Evolutionary conservation across 2,113 vertebrate species (phyloP).

Genomic region (Orycteropus afer): DNA sequence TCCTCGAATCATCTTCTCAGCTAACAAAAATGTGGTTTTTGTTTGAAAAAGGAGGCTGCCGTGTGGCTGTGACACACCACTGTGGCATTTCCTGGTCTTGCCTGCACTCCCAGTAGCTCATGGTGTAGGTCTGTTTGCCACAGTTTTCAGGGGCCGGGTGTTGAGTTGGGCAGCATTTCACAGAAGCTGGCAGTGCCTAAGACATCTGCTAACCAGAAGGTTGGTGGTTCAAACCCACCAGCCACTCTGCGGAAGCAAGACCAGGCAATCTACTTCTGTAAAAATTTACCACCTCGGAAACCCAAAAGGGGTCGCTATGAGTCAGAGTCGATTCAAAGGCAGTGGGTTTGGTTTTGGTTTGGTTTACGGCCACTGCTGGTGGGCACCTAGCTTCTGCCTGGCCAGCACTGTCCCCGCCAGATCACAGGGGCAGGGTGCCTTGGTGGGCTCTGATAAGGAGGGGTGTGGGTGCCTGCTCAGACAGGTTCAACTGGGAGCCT

Average conservation of each 20-base stretch:
- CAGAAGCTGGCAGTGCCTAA: neutral
- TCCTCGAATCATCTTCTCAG: neutral
- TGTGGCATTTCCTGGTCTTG: neutral
- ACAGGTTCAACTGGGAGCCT: neutral
- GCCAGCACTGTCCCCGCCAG: neutral
- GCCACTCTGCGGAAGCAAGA: no score
- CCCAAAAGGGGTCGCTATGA: no score
- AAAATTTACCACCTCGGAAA: no score
- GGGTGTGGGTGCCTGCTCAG: neutral
- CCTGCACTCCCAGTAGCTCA: neutral
- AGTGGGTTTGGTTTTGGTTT: no score
- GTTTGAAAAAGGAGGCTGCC: neutral
- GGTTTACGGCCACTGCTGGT: neutral
- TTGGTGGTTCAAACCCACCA: no score
- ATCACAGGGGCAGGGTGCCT: no score
- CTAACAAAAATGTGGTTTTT: neutral
- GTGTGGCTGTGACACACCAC: neutral
- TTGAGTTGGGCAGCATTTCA: neutral
- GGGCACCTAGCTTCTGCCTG: neutral
- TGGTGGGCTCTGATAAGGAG: neutral
- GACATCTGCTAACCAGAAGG: no score
- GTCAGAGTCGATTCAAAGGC: no score
- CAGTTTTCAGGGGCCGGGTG: rapidly evolving
- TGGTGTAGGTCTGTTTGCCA: neutral
- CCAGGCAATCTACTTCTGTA: no score